These are phyloP conservation scores for Eulemur rubriventer DNA, from an alignment of 2,797 vertebrate genomes.

Conservation along the genomic window DNA sequence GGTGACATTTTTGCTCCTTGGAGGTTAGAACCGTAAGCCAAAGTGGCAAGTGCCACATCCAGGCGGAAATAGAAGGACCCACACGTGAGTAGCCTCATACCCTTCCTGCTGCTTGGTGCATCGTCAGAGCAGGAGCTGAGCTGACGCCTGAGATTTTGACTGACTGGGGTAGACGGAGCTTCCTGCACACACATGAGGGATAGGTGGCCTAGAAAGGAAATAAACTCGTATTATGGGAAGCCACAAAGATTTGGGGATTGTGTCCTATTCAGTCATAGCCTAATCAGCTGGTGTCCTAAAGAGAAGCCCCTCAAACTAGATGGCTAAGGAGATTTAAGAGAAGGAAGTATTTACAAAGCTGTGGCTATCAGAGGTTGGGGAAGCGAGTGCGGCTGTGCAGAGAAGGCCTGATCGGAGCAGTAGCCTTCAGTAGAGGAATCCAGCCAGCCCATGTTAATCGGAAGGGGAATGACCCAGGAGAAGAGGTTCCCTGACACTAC, in stretches of 20 bases:
- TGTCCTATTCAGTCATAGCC: background rate
- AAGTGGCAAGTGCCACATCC: background rate
- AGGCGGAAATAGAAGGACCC: background rate
- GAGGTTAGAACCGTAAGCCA: background rate
- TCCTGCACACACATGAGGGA: background rate
- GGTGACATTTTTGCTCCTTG: background rate
- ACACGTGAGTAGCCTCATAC: background rate
- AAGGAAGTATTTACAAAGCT: background rate
- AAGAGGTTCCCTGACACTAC: background rate
- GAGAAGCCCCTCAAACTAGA: background rate
- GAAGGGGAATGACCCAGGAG: background rate
- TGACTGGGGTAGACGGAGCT: background rate
- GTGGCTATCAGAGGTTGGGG: background rate
- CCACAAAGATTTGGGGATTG: background rate
- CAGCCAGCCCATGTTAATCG: background rate
- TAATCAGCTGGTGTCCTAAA: background rate
- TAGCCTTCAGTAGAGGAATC: background rate
- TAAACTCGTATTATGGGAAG: background rate
- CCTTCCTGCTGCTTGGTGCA: background rate
- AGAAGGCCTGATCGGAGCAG: background rate
- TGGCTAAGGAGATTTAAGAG: background rate
- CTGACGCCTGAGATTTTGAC: background rate
- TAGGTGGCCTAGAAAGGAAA: background rate
- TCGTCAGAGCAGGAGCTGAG: background rate
- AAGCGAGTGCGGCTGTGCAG: background rate